Base-by-base conservation (phyloP, 1,140 invertebrate genomes). In the Amyelois transitella region DNA sequence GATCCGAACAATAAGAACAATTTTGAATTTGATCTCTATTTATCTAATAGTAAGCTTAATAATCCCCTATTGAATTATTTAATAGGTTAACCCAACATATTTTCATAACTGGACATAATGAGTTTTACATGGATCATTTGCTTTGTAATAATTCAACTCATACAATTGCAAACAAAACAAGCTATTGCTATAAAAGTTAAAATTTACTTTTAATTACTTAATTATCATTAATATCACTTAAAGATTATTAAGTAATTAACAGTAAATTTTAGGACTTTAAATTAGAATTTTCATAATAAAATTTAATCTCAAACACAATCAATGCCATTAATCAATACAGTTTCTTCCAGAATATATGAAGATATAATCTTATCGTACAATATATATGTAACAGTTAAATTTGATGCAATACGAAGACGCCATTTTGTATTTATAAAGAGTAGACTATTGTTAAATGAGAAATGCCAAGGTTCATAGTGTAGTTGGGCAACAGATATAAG, bases 381-480 rank as follows among this genome's bases (percentile, higher is more conserved):
- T n/a, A n/a, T n/a, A n/a, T n/a, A n/a, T n/a, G n/a, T 38, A 38
- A 38, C 32, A 38, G 32, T 28, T 28, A 4, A 10, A 28, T 10
- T 5, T 10, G 25, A 14, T 38, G 1, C 3, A 48, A 48, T 48
- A 7, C 18, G 20, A 21, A 48, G 20, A 14, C 18, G 20, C 18
- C 18, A 48, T 21, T 12, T n/a, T 12, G 12, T 48, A 48, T 48
- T 58, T 58, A 58, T 50, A 18, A 28, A 43, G 24, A 50, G 50
- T 43, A 19, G 25, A 18, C 28, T 55, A 51, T 56, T 56, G 54
- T 56, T 56, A 32, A 44, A 25, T 22, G 10, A 25, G 47, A 56
- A 56, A 56, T 56, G 54, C 17, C 48, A 56, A 44, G 32, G 54
- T 56, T 56, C 54, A 56, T 18, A 32, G 54, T 43, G 10, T 10